phyloP scores from a whole-genome alignment of 2,113 vertebrate genomes.

The Pagrus major region DNA sequence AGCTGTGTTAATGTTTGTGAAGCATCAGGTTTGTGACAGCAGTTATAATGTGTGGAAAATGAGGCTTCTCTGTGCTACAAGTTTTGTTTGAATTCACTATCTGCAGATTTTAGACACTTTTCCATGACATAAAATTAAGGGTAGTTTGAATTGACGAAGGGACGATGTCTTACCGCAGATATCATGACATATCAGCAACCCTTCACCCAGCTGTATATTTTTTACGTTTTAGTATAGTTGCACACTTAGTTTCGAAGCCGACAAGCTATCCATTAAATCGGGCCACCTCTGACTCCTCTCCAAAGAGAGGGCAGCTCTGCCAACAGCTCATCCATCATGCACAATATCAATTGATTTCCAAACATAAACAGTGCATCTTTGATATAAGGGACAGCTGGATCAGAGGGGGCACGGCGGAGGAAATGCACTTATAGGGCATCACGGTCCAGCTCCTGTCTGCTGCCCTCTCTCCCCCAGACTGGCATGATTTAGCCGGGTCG shows the following conservation, averaged over 20 bases:
- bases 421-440: conserved; percentile 78
- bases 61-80: conserved; percentile 19
- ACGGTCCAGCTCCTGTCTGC: conserved; percentile 78
- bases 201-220: conserved; percentile 46
- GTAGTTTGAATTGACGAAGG: conserved; percentile 71
- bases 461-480: conserved; percentile 68
- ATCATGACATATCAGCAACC: conserved; percentile 77
- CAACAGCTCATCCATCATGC: conserved; percentile 85
- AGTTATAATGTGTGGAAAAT: conserved; percentile 24
- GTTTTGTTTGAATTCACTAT: conserved; percentile 54
- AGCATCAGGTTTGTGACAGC: conserved; percentile 26
- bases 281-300: conserved; percentile 81
- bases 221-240: conserved; percentile 83
- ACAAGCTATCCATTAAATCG: conserved; percentile 86
- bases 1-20: conserved; percentile 39
- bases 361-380: conserved; percentile 87
- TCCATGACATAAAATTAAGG: conserved; percentile 61
- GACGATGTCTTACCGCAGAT: conserved; percentile 81
- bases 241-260: conserved; percentile 77
- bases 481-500: conserved; percentile 81
- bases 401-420: conserved; percentile 62
- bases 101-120: conserved; percentile 67
- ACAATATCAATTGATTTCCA: conserved; percentile 85
- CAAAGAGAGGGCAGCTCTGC: conserved; percentile 82
- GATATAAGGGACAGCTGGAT: conserved; percentile 84